These are phyloP conservation scores for Branchinecta lindahli DNA, from an alignment of 1,140 invertebrate species.

Conservation along the genomic window DNA sequence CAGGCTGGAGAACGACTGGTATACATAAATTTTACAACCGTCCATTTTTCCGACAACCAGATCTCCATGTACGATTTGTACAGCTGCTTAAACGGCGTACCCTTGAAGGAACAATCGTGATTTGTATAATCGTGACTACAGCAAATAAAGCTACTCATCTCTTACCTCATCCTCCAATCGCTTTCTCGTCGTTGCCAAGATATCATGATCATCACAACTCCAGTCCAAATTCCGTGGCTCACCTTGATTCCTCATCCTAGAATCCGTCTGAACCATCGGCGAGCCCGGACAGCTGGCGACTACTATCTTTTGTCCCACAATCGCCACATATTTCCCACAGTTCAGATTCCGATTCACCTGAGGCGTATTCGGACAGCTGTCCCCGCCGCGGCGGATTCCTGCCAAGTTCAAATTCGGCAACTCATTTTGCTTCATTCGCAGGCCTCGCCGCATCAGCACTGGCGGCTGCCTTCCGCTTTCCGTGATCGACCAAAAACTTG, in stretches of 20 bases:
- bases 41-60: no score
- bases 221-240: neutral
- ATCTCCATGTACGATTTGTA: no score
- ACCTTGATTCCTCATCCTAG: neutral
- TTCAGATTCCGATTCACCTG: neutral
- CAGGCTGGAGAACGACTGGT: no score
- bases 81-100: no score
- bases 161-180: neutral
- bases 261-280: neutral
- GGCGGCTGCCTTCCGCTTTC: neutral
- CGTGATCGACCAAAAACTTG: neutral
- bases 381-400: neutral
- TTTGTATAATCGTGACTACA: no score
- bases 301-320: neutral
- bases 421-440: neutral
- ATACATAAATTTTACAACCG: no score
- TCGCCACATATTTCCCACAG: neutral
- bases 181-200: neutral
- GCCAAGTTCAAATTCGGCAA: neutral
- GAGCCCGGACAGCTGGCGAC: neutral
- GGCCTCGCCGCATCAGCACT: neutral
- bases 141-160: no score
- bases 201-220: neutral
- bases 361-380: slow-evolving; percentile 3
- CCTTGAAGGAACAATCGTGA: no score